Evolutionary conservation across 30 jellyfish, hydroid and myxozoan genomes (phyloP), one percentile per base, ranked within the genome.

Genomic region (Mastigias papua): DNA sequence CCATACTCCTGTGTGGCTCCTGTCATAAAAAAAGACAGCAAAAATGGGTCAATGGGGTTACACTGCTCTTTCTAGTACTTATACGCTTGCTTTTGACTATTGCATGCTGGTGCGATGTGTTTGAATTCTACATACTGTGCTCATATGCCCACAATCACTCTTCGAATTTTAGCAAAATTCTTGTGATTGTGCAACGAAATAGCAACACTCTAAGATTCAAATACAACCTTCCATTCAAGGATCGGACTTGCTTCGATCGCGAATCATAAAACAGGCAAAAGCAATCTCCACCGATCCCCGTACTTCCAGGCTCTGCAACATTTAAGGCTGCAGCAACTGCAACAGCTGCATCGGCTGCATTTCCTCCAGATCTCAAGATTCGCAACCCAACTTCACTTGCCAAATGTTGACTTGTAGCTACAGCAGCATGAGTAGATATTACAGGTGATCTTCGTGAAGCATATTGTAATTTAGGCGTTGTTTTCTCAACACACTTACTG

Each of bases 261-360:
- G 97, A 96, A 63, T 95, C 96, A 67, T 90, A 95, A 80, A 78
- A 95, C 71, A 95, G 28, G 16, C 83, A 96, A 63, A 95, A 89
- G 35, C 93, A 74, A 49, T 90, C 99, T 4, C 99, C 99, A 29
- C 99, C 99, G 25, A 95, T 65, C 21, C 99, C 99, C 10, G 99
- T 89, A 57, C 94, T 81, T 25, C 94, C 95, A 8, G 99, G 99
- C 46, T 95, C 99, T 0, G 80, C 90, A 28, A 95, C 78, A 82
- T 95, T 95, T 88, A 95, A 76, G 20, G 91, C 88, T 30, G 98
- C 98, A 16, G 97, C 98, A 28, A 95, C 49, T 23, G 93, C 99
- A 28, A 95, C 98, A 2, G 99, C 99, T 15, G 98, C 99, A 64
- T 95, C 99, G 19, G 98, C 98, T 0, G 99, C 99, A 86, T 90